Evolutionary conservation across 2,888 invertebrate genomes (phyloP), one percentile per base, ranked within the genome.

Genomic region (Calliopum simillimum): DNA sequence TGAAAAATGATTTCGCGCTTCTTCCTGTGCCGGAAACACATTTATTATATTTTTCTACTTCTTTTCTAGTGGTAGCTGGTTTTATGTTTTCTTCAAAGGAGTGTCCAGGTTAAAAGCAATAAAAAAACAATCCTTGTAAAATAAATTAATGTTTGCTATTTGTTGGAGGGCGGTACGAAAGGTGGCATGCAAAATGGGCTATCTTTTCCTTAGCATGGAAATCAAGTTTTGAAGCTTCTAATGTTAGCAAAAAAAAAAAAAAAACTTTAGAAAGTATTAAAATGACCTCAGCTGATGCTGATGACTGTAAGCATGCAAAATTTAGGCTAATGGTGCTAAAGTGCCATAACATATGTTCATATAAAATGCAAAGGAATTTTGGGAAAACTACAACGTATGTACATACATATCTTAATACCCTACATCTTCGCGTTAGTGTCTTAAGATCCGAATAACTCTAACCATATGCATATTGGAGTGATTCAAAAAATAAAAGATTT

Each of bases 281-380:
- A 61, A 61, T 46, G 46, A 46, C 61, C 64, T n/a, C 13, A 23
- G 23, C 53, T 64, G 64, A 64, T 53, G 64, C 64, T 53, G 64
- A 64, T 64, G 33, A 43, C 8, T 33, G 64, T n/a, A n/a, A n/a
- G 51, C 53, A 62, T 68, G 53, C 47, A 33, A 68, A 62, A 68
- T 68, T 62, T 44, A 68, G 68, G 68, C 68, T 68, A 67, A 67
- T 67, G 33, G 67, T 49, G n/a, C 67, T 51, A 49, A 61, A 61
- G 46, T 61, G 61, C 44, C 61, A 12, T 46, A 23, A 44, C 61
- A 44, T 61, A 46, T 61, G 61, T 61, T 46, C 14, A 55, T 55
- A 21, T 33, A 33, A 33, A 33, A 33, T 8, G 8, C 5, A 33
- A 1, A 33, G 33, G 1, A 33, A 8, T 33, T 33, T 4, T 33